Conservation (phyloP, 2,888 invertebrate genomes). For the Drosophila phalerata region DNA sequence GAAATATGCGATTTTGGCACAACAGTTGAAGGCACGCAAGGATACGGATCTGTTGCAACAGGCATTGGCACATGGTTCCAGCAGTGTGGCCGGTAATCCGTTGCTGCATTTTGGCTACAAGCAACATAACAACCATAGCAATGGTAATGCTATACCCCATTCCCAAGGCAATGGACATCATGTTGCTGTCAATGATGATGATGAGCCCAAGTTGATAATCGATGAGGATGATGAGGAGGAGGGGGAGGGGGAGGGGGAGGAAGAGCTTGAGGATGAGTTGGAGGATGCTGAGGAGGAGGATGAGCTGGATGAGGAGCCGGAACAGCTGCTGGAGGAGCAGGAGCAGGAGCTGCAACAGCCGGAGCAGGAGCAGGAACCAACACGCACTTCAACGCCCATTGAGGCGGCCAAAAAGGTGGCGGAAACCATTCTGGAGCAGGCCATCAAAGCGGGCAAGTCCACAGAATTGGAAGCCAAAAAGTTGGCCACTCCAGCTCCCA, state of each 20-base stretch:
- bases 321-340: conserved; percentile 12
- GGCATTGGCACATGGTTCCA: conserved; percentile 84
- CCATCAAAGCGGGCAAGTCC: conserved; percentile 83
- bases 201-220: conserved; percentile 86
- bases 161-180: conserved; percentile 60
- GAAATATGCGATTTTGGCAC: conserved; percentile 92
- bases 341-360: conserved; percentile 63
- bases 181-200: conserved; percentile 81
- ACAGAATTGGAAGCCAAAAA: conserved; percentile 3
- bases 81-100: conserved; percentile 71
- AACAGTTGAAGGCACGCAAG: conserved; percentile 89
- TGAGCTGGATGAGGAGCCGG: conserved; percentile 17
- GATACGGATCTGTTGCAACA: conserved; percentile 84
- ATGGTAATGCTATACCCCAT: conserved; percentile 20
- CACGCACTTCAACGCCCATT: conserved; percentile 41
- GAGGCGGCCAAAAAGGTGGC: conserved; percentile 87
- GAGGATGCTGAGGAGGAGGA: conserved; percentile 78
- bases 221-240: conserved; percentile 84
- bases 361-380: conserved; percentile 56
- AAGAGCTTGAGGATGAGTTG: conserved; percentile 35
- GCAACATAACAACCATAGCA: conserved; percentile 21
- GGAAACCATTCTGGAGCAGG: conserved; percentile 87
- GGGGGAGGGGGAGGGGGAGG: conserved; percentile 57
- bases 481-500: background rate
- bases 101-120: conserved; percentile 58